Base-by-base conservation (phyloP, 2,888 invertebrate species). In the Rhagonycha fulva region DNA sequence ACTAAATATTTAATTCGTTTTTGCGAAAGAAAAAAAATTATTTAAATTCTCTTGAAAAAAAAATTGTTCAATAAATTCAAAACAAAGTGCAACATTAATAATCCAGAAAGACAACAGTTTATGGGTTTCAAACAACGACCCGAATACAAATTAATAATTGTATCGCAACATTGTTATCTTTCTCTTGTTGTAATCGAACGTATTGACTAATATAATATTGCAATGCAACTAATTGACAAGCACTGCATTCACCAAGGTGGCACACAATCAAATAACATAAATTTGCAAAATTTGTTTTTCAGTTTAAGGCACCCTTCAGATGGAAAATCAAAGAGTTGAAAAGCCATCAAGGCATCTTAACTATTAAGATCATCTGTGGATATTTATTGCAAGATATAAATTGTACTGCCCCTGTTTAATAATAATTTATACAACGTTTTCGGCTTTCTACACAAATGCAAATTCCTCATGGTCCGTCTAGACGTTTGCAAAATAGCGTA, bases 131-230 rank as follows among this genome's bases (percentile, higher is more conserved):
- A 72, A 70, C 69, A 62, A 28, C 68, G 77, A 62, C 32, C n/a
- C 30, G 77, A 77, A 77, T 77, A 77, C 77, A 75, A 77, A 77
- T 77, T 62, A 62, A 19, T 23, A 70, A 71, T 75, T 75, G 75
- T 77, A 72, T 72, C 72, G 75, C 77, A 77, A 77, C 75, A 70
- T 66, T 72, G 68, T 75, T 77, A 75, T 77, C 77, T 77, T 75
- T 77, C 72, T 63, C 26, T 66, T 66, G 63, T 66, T 75, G 77
- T 68, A 75, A 75, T 77, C 77, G 75, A 69, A 77, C 72, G 30
- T 72, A 75, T 77, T 77, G 77, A 72, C 75, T 75, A 77, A 77
- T 75, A 75, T 63, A 73, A 24, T 66, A 66, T 77, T 77, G 75
- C 75, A 77, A 77, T 66, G 77, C 32, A 77, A 70, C 77, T 77